These are phyloP conservation scores for Centruroides sculpturatus DNA, from an alignment of 1,140 invertebrate species.

Conservation along the genomic window DNA sequence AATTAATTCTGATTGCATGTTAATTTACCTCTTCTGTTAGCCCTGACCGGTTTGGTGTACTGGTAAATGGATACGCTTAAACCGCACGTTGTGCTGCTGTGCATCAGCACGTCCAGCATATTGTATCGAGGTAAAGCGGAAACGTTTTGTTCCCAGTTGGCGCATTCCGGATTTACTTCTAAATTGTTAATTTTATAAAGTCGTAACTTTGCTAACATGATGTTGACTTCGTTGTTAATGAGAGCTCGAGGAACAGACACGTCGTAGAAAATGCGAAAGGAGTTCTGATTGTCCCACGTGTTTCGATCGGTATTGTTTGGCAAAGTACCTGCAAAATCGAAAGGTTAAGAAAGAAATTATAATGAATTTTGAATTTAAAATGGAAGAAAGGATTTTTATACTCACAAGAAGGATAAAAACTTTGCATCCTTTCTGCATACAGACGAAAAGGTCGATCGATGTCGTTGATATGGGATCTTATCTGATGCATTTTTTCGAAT, in stretches of 20 bases:
- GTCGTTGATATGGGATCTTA: too few relatives aligned
- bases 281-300: slow-evolving; percentile 3
- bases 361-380: neutral
- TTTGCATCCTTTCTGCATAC: slow-evolving; percentile 1
- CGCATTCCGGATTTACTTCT: neutral
- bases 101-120: neutral
- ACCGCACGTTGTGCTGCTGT: slow-evolving; percentile 2
- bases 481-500: neutral
- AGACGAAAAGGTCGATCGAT: too few relatives aligned
- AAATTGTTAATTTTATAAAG: slow-evolving; percentile 8
- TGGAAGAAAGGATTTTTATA: neutral
- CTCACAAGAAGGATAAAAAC: slow-evolving; percentile 16
- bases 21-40: slow-evolving; percentile 8
- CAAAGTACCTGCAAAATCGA: neutral
- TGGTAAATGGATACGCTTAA: slow-evolving; percentile 12
- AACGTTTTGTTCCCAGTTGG: neutral
- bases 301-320: slow-evolving; percentile 14
- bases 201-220: slow-evolving; percentile 9
- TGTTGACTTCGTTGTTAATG: neutral
- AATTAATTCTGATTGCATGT: neutral
- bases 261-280: slow-evolving; percentile 11
- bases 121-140: neutral
- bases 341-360: neutral
- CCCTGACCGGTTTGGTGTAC: slow-evolving; percentile 8
- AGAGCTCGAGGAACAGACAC: slow-evolving; percentile 1